Percentiles rank a stretch among this genome's conserved stretches.
phyloP scores from a whole-genome alignment of 2,797 vertebrate genomes.

The Propithecus deckenii region DNA sequence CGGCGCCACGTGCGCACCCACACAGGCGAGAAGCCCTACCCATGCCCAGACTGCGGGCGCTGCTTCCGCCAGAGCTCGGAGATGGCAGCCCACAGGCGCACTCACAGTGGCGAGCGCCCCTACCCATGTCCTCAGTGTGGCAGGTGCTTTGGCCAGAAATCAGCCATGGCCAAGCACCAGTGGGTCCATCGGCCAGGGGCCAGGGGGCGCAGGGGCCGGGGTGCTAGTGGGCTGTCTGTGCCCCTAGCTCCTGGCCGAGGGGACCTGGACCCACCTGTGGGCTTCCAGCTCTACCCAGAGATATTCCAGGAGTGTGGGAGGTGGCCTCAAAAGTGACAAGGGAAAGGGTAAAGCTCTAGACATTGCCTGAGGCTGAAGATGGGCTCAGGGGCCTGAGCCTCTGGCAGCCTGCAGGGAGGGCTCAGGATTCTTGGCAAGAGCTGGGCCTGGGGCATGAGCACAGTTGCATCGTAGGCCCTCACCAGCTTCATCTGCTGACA shows the following conservation, averaged over 20 bases:
- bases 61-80: slow-evolving; percentile 74
- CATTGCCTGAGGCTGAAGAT: not conserved
- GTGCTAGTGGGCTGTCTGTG: not conserved
- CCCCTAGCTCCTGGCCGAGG: not conserved
- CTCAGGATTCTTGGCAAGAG: not conserved
- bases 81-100: slow-evolving; percentile 73
- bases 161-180: slow-evolving; percentile 75
- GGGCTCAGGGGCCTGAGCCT: not conserved
- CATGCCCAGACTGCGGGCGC: slow-evolving; percentile 75
- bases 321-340: not conserved
- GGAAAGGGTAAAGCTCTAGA: not conserved
- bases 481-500: not conserved
- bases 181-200: slow-evolving; percentile 71
- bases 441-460: not conserved
- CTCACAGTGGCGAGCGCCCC: slow-evolving; percentile 75
- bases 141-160: slow-evolving; percentile 72
- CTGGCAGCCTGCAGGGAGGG: not conserved
- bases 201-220: not conserved
- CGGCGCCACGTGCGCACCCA: slow-evolving; percentile 74
- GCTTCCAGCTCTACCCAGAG: slow-evolving; percentile 74
- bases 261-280: slow-evolving; percentile 68
- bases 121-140: slow-evolving; percentile 78
- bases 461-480: not conserved
- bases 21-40: slow-evolving; percentile 76
- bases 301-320: slow-evolving; percentile 77